Conservation (phyloP, 2,113 vertebrate genomes). For the Cyanistes caeruleus region DNA sequence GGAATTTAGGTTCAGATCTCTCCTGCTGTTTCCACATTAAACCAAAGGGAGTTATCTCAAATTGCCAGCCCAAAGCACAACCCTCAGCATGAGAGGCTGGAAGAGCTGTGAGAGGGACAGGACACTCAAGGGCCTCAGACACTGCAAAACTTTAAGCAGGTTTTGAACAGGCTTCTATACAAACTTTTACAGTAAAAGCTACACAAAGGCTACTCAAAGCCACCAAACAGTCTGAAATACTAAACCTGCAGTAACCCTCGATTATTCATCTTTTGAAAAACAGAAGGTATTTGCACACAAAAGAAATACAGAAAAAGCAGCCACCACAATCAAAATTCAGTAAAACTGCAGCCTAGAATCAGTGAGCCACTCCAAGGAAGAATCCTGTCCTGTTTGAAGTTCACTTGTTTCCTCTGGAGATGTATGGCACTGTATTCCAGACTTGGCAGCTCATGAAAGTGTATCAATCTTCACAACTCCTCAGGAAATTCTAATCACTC, state of each 20-base stretch:
- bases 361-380: not conserved
- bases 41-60: not conserved
- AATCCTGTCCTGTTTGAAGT: rapidly evolving
- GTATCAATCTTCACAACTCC: not conserved
- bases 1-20: not conserved
- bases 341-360: not conserved
- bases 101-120: not conserved
- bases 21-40: not conserved
- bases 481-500: not conserved
- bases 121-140: not conserved
- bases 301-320: not conserved
- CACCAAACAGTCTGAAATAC: not conserved
- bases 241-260: not conserved
- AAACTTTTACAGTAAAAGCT: not conserved
- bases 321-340: not conserved
- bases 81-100: not conserved
- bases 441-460: not conserved
- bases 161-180: not conserved
- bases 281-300: not conserved
- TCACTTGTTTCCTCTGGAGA: not conserved
- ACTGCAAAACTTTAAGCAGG: not conserved
- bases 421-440: not conserved
- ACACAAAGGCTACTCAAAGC: not conserved
- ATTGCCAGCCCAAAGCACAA: not conserved
- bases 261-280: not conserved